These are phyloP conservation scores for Lymantria monacha DNA, from an alignment of 2,888 invertebrate genomes.

Conservation along the genomic window DNA sequence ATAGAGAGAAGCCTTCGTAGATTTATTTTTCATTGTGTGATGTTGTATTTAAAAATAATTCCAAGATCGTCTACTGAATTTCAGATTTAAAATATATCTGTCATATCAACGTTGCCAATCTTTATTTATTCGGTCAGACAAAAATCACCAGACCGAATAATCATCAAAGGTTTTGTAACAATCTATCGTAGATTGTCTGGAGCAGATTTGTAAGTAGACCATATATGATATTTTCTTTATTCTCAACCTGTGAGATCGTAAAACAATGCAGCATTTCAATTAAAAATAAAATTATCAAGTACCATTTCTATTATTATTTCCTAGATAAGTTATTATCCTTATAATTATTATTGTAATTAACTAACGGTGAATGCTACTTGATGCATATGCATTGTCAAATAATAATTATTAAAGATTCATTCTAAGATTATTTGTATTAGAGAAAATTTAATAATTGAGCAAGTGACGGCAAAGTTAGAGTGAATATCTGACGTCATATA, in stretches of 20 bases:
- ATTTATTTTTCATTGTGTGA: too few relatives aligned
- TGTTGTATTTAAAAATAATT: too few relatives aligned
- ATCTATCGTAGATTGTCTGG: conserved; percentile 31
- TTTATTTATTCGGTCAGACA: conserved; percentile 28
- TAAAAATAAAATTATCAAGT: conserved; percentile 1
- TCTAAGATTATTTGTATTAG: too few relatives aligned
- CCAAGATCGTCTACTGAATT: background rate
- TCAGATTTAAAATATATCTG: background rate
- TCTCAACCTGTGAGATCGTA: background rate
- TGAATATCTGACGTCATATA: too few relatives aligned
- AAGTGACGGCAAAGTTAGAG: too few relatives aligned
- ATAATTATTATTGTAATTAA: background rate
- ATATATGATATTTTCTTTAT: conserved; percentile 1
- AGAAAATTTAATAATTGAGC: too few relatives aligned
- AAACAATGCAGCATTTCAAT: conserved; percentile 4
- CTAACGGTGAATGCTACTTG: background rate
- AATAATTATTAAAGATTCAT: too few relatives aligned
- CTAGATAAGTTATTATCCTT: background rate
- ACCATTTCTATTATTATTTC: background rate
- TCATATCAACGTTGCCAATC: conserved; percentile 20
- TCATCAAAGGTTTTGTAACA: conserved; percentile 20
- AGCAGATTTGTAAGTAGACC: conserved; percentile 13
- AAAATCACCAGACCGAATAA: conserved; percentile 31
- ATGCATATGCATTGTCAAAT: background rate
- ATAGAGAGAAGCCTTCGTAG: too few relatives aligned